These are phyloP conservation scores for Heterotis niloticus DNA, from an alignment of 2,113 vertebrate species.

Conservation along the genomic window DNA sequence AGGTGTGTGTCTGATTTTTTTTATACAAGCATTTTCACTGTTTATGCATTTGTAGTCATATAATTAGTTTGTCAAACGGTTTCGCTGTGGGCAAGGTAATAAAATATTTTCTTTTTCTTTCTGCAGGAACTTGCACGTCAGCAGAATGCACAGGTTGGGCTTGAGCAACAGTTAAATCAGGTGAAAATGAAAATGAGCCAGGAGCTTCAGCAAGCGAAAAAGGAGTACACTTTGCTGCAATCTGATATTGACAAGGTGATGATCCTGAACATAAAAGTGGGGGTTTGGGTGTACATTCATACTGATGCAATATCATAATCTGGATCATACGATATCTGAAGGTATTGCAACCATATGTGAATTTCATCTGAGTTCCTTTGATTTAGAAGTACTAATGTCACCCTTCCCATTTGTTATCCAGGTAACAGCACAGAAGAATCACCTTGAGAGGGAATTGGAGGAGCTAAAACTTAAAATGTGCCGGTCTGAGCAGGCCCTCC, in stretches of 20 bases:
- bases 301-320: neutral
- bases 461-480: slow-evolving; percentile 71
- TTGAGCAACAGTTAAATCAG: slow-evolving; percentile 75
- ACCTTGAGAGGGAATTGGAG: slow-evolving; percentile 62
- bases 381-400: neutral
- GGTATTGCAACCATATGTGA: neutral
- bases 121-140: slow-evolving; percentile 72
- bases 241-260: slow-evolving; percentile 79
- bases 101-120: neutral
- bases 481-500: slow-evolving; percentile 66
- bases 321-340: neutral
- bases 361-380: neutral
- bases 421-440: slow-evolving; percentile 62
- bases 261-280: neutral
- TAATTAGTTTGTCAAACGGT: too few relatives aligned
- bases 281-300: neutral
- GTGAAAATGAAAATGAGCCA: slow-evolving; percentile 70
- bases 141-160: slow-evolving; percentile 66
- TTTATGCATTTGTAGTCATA: too few relatives aligned
- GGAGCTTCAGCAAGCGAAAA: slow-evolving; percentile 81
- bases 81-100: too few relatives aligned
- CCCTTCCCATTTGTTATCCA: slow-evolving; percentile 40
- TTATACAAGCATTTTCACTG: too few relatives aligned
- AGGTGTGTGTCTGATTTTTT: slow-evolving; percentile 66
- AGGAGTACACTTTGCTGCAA: slow-evolving; percentile 60